Conservation (phyloP, 2,113 vertebrate genomes). For the Brienomyrus longianalis region DNA sequence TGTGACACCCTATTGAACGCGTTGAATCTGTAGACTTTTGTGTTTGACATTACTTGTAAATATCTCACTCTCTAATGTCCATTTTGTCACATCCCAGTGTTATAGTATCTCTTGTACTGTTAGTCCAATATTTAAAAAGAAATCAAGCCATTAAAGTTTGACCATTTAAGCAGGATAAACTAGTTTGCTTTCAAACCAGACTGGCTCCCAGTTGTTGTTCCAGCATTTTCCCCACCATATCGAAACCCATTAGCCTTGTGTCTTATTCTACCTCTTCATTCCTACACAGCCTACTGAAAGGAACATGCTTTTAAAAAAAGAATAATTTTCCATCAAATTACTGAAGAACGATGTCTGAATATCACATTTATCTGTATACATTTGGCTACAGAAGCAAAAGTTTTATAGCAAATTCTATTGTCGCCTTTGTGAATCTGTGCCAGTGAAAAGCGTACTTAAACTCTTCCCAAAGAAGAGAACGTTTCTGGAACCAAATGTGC, state of each 20-base stretch:
- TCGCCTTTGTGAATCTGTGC: neutral
- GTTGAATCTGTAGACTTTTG: neutral
- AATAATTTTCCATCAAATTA: neutral
- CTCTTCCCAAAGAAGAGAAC: neutral
- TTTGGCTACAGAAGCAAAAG: neutral
- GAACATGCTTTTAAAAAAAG: neutral
- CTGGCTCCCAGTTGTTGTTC: neutral
- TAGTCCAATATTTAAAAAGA: neutral
- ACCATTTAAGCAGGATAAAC: neutral
- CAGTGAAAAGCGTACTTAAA: neutral
- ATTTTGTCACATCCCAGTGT: neutral
- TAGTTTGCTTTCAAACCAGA: neutral
- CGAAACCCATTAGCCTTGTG: neutral
- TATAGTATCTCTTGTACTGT: neutral
- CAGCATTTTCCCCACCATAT: neutral
- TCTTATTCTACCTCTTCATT: constrained; percentile 12
- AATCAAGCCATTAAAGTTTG: neutral
- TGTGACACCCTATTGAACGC: neutral
- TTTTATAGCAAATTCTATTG: neutral
- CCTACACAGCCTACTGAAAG: neutral
- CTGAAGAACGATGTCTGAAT: neutral
- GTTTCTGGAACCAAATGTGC: neutral
- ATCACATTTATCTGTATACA: neutral
- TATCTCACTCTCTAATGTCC: neutral
- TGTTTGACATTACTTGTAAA: constrained; percentile 4